Percentiles rank a stretch among this genome's conserved stretches.
Conservation (phyloP, 2,888 invertebrate genomes). For the Rhabditoides inermis region DNA sequence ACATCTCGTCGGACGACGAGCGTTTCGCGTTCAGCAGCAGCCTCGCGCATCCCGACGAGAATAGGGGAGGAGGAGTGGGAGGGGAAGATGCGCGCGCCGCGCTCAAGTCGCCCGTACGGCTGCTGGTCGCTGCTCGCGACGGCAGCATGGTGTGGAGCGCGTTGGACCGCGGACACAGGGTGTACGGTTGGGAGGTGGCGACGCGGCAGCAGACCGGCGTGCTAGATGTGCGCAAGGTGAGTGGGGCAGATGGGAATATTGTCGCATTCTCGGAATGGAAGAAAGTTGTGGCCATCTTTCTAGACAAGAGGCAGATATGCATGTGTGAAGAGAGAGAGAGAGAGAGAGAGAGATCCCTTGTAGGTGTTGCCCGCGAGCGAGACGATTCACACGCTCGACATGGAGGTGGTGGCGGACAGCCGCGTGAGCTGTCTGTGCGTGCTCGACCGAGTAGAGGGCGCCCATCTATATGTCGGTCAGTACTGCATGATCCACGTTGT, state of each 20-base stretch:
- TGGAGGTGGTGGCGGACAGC: constrained; percentile 65
- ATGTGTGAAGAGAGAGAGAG: too few species aligned
- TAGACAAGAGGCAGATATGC: too few species aligned
- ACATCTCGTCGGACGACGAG: constrained; percentile 65
- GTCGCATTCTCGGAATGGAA: too few species aligned
- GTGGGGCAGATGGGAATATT: not conserved
- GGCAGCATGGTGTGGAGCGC: constrained; percentile 23
- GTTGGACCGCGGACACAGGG: constrained; percentile 16
- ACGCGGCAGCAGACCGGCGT: constrained; percentile 15
- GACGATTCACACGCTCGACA: constrained; percentile 78
- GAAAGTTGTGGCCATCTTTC: too few species aligned
- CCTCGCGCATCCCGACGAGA: constrained; percentile 60
- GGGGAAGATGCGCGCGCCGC: constrained; percentile 6
- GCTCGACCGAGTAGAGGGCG: constrained; percentile 51
- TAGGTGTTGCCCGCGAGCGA: constrained; percentile 68
- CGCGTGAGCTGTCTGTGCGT: constrained; percentile 68
- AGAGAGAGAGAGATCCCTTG: too few species aligned
- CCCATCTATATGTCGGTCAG: constrained; percentile 73
- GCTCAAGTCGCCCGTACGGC: too few species aligned
- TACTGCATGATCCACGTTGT: too few species aligned
- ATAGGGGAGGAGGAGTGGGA: too few species aligned
- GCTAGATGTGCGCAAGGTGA: constrained; percentile 29
- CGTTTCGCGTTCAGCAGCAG: constrained; percentile 60
- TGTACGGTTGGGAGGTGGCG: constrained; percentile 29
- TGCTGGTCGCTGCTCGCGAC: constrained; percentile 16